Evolutionary conservation across 2,797 vertebrate genomes (phyloP).

Genomic region (Hydrocynus forskahlii): DNA sequence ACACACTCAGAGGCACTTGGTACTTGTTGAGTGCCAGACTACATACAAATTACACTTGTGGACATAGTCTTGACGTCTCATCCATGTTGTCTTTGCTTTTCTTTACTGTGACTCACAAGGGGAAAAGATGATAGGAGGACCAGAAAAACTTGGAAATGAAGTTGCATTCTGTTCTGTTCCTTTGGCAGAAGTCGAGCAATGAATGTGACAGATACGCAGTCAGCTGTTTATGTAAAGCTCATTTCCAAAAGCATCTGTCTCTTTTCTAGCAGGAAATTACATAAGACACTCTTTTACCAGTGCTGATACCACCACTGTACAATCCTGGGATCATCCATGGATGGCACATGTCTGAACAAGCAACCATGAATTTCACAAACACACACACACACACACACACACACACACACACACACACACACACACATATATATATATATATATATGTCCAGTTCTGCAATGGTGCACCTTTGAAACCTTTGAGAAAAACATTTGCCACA

Average conservation of each 20-base stretch:
- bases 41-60: constrained; percentile 73
- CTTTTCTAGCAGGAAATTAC: neutral
- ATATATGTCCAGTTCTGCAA: neutral
- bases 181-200: neutral
- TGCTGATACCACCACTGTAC: neutral
- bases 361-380: neutral
- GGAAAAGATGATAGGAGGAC: constrained; percentile 47
- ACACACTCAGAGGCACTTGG: constrained; percentile 48
- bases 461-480: constrained; percentile 67
- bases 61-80: constrained; percentile 72
- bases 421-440: too few species aligned
- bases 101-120: constrained; percentile 64
- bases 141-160: constrained; percentile 16
- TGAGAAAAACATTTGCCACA: constrained; percentile 63
- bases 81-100: constrained; percentile 64
- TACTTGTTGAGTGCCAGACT: constrained; percentile 60
- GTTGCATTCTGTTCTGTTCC: constrained; percentile 4
- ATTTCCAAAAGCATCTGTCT: neutral
- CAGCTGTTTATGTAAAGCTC: constrained; percentile 64
- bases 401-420: too few species aligned
- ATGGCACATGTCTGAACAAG: constrained; percentile 6
- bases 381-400: neutral
- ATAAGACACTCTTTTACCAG: neutral
- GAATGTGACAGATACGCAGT: neutral
- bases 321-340: neutral